These are phyloP conservation scores for Acropternis orthonyx DNA, from an alignment of 2,797 vertebrate species.

Conservation along the genomic window DNA sequence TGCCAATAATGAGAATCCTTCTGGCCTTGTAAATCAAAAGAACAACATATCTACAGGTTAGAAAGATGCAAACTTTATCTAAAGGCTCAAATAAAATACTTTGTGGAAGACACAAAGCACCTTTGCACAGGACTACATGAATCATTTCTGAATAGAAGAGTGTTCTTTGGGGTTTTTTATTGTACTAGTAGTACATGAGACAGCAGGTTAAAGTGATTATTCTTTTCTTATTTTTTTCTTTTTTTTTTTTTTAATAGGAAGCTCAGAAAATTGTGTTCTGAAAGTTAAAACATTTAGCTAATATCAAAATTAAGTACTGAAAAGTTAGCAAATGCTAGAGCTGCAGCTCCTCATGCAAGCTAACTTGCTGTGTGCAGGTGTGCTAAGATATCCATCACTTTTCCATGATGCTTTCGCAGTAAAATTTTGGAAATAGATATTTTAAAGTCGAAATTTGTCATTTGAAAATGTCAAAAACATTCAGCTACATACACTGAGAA, in stretches of 20 bases:
- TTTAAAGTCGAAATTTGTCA: neutral
- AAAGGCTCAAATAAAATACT: neutral
- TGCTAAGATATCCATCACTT: neutral
- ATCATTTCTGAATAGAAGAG: neutral
- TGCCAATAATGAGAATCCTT: neutral
- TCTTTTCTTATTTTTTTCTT: neutral
- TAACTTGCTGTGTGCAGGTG: neutral
- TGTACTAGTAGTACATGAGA: neutral
- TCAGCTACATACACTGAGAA: neutral
- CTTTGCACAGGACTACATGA: neutral
- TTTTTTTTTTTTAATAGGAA: neutral
- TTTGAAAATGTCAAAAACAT: neutral
- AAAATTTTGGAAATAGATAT: neutral
- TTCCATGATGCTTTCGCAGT: neutral
- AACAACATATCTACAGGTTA: neutral
- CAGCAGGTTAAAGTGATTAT: neutral
- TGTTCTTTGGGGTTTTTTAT: accelerated
- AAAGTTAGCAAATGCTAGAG: neutral
- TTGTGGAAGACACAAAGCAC: neutral
- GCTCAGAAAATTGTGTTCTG: neutral
- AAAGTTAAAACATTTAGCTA: neutral
- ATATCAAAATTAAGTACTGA: neutral
- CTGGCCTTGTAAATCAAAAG: neutral
- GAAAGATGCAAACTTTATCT: neutral
- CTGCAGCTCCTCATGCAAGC: neutral